Evolutionary conservation across 1,140 invertebrate species (phyloP).

Genomic region (Pinna nobilis): DNA sequence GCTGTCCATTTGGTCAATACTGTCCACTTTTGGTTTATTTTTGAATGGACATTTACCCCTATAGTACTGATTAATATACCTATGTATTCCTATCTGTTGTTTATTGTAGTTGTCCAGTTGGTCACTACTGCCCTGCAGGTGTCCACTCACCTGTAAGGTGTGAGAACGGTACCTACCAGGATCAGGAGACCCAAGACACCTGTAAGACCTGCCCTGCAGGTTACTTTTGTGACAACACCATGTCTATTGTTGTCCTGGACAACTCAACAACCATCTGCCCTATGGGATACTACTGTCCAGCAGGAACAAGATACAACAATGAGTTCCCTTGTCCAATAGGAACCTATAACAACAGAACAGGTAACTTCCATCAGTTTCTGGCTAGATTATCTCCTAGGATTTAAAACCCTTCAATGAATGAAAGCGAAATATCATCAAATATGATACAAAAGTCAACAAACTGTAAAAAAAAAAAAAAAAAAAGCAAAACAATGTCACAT

Average conservation of each 20-base stretch:
- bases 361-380: conserved; percentile 36
- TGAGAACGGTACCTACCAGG: conserved; percentile 69
- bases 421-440: too few species aligned
- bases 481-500: too few species aligned
- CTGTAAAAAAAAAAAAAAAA: too few species aligned
- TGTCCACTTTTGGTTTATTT: too few species aligned
- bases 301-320: conserved; percentile 60
- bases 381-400: background rate
- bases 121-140: conserved; percentile 65
- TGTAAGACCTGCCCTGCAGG: conserved; percentile 68
- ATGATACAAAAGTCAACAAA: too few species aligned
- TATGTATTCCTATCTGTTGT: conserved; percentile 6
- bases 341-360: conserved; percentile 69
- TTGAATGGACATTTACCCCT: background rate
- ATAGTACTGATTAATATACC: background rate
- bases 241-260: conserved; percentile 62
- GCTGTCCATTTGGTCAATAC: conserved; percentile 66
- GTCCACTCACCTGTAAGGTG: conserved; percentile 57
- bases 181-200: conserved; percentile 54
- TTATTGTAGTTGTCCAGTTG: conserved; percentile 62
- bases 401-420: background rate
- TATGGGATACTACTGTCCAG: conserved; percentile 67
- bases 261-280: conserved; percentile 69
- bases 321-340: conserved; percentile 70
- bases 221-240: conserved; percentile 71